phyloP scores from a whole-genome alignment of 2,888 invertebrate genomes.

The Cheilosia impressa region DNA sequence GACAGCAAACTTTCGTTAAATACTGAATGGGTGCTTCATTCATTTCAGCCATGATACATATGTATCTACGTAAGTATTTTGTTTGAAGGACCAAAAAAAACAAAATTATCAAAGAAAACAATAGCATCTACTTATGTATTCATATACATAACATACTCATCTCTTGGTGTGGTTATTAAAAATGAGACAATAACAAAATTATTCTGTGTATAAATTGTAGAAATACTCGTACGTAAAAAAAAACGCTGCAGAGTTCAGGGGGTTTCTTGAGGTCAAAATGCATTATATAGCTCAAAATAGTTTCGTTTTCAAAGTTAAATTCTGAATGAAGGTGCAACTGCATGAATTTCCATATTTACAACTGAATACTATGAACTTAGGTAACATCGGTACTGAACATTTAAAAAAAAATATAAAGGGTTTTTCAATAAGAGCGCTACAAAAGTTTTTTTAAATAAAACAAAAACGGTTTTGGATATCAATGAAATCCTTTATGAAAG shows the following conservation, averaged over 20 bases:
- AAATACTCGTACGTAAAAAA: background rate
- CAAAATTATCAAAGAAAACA: slow-evolving; percentile 44
- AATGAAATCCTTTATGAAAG: no score
- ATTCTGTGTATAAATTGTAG: background rate
- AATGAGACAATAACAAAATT: no score
- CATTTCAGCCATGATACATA: slow-evolving; percentile 33
- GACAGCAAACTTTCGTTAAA: slow-evolving; percentile 62
- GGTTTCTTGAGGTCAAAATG: slow-evolving; percentile 14
- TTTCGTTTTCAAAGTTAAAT: background rate
- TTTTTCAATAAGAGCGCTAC: no score
- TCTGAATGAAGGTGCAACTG: background rate
- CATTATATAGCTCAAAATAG: background rate
- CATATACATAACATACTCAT: slow-evolving; percentile 13
- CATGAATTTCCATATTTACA: background rate
- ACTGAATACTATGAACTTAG: no score
- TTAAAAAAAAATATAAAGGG: no score
- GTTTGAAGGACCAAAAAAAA: slow-evolving; percentile 40
- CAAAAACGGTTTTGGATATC: no score
- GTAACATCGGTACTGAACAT: no score
- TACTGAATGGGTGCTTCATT: slow-evolving; percentile 50
- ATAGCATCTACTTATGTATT: slow-evolving; percentile 53
- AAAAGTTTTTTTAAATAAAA: no score
- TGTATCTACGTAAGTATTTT: slow-evolving; percentile 28
- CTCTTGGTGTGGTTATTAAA: slow-evolving; percentile 37
- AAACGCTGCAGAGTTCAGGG: background rate